Evolutionary conservation across 2,888 invertebrate species (phyloP).

Genomic region (Ectemnius cavifrons): DNA sequence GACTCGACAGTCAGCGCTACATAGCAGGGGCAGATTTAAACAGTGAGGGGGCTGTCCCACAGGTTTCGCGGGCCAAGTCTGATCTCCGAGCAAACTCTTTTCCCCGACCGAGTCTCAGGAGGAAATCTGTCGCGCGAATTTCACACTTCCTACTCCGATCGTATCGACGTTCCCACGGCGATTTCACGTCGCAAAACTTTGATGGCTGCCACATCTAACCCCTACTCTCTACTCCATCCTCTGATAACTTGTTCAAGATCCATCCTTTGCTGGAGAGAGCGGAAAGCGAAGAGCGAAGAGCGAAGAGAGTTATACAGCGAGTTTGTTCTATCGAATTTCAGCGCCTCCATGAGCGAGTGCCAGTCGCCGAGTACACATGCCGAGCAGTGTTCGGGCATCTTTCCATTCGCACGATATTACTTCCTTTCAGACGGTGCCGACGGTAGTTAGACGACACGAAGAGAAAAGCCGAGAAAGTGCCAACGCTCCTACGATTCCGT

Average conservation of each 20-base stretch:
- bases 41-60: too few relatives aligned
- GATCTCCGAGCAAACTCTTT: conserved; percentile 42
- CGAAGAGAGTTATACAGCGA: conserved; percentile 44
- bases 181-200: conserved; percentile 62
- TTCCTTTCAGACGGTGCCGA: conserved; percentile 25
- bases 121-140: conserved; percentile 62
- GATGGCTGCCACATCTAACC: conserved; percentile 56
- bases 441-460: conserved; percentile 35
- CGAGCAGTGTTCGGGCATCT: conserved; percentile 33
- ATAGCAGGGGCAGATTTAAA: too few relatives aligned
- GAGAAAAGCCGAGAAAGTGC: conserved; percentile 29
- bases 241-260: conserved; percentile 59
- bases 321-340: conserved; percentile 61
- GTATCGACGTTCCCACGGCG: conserved; percentile 59
- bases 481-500: not conserved
- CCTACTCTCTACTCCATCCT: conserved; percentile 5
- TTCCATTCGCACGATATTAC: conserved; percentile 51
- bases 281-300: not conserved
- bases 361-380: conserved; percentile 33
- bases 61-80: conserved; percentile 24
- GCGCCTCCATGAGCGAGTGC: conserved; percentile 1
- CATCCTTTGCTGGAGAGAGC: conserved; percentile 37
- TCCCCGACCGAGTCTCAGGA: conserved; percentile 48
- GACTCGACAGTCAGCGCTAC: too few relatives aligned
- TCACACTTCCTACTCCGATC: conserved; percentile 56